Conservation (phyloP, 2,797 vertebrate species). For the Mycteria americana region DNA sequence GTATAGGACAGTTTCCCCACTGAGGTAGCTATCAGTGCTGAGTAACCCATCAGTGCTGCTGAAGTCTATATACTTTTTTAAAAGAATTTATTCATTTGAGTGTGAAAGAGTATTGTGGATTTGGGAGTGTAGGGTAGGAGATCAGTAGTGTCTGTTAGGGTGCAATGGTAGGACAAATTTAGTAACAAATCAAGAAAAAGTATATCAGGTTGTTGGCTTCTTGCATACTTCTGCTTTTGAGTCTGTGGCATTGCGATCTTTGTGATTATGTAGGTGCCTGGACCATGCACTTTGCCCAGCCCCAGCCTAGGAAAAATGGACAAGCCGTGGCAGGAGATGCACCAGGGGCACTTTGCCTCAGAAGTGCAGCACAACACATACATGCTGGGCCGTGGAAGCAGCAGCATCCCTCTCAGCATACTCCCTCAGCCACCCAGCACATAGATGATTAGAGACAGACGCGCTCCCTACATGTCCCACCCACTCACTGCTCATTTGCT, state of each 20-base stretch:
- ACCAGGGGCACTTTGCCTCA: background rate
- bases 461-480: background rate
- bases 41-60: background rate
- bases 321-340: background rate
- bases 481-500: constrained; percentile 36
- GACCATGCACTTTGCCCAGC: background rate
- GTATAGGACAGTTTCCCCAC: background rate
- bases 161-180: background rate
- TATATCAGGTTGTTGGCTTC: background rate
- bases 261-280: background rate
- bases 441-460: background rate
- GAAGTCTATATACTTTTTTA: background rate
- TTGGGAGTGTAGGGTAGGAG: background rate
- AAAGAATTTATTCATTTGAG: background rate
- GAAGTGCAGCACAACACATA: background rate
- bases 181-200: background rate
- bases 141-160: background rate
- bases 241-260: background rate
- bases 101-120: background rate
- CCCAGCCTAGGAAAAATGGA: background rate
- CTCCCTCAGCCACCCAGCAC: background rate
- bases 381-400: background rate
- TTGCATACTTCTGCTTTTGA: background rate
- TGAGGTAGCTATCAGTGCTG: background rate
- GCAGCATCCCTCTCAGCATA: background rate